Conservation (phyloP, 2,113 vertebrate genomes). For the Tauraco erythrolophus region DNA sequence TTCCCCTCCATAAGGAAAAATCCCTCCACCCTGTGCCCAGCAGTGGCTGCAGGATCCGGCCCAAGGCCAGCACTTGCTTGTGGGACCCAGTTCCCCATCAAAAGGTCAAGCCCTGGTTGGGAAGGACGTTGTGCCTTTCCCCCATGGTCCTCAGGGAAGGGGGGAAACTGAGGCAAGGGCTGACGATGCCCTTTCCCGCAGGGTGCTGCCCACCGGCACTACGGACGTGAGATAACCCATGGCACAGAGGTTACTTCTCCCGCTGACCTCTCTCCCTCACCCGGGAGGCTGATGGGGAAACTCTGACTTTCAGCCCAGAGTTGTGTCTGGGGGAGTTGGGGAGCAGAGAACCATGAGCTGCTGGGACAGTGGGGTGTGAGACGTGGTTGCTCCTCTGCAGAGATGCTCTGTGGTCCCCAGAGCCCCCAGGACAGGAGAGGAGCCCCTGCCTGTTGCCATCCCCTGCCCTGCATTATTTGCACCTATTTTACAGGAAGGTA, state of each 20-base stretch:
- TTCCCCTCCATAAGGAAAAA: neutral
- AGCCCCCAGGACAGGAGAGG: fast-evolving
- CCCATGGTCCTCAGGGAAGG: fast-evolving
- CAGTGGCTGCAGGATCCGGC: neutral
- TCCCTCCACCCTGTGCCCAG: neutral
- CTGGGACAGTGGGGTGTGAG: neutral
- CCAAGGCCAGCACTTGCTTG: neutral
- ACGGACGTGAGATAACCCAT: neutral
- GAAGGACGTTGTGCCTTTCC: neutral
- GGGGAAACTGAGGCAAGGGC: neutral
- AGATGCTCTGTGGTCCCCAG: fast-evolving
- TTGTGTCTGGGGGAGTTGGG: too few relatives aligned
- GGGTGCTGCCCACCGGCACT: neutral
- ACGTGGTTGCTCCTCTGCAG: fast-evolving
- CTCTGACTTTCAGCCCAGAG: neutral
- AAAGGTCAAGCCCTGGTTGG: neutral
- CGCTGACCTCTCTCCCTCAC: neutral
- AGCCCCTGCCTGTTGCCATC: neutral
- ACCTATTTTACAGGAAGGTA: neutral
- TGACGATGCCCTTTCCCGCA: neutral
- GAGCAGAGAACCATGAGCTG: neutral
- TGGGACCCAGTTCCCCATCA: neutral
- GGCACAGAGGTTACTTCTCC: neutral
- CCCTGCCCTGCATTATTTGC: neutral
- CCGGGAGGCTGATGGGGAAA: neutral